Conservation (phyloP, 2,888 invertebrate genomes). For the Pseudoips prasinana region DNA sequence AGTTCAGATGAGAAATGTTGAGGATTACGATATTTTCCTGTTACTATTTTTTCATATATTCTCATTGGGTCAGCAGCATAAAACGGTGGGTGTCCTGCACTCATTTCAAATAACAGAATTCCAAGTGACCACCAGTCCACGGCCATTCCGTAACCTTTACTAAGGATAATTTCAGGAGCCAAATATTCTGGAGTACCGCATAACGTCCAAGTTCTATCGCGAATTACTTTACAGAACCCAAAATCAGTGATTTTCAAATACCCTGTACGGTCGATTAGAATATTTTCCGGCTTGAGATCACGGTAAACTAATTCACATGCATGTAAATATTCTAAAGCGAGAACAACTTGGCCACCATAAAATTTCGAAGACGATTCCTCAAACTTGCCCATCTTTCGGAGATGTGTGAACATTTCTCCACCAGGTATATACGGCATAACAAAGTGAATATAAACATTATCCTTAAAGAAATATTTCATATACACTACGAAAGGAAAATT, state of each 20-base stretch:
- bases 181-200: constrained; percentile 99
- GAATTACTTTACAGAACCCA: constrained; percentile 94
- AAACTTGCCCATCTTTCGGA: constrained; percentile 84
- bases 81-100: constrained; percentile 96
- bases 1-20: constrained; percentile 90
- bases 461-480: constrained; percentile 93
- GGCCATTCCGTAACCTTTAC: constrained; percentile 94
- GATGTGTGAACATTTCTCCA: constrained; percentile 92
- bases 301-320: constrained; percentile 92
- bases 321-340: constrained; percentile 96
- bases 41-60: constrained; percentile 96
- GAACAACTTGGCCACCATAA: constrained; percentile 94
- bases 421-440: constrained; percentile 91
- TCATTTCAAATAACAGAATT: constrained; percentile 93
- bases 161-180: constrained; percentile 95
- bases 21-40: constrained; percentile 93
- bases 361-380: constrained; percentile 91
- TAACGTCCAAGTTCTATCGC: constrained; percentile 92
- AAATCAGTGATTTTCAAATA: constrained; percentile 95
- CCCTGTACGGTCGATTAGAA: constrained; percentile 89
- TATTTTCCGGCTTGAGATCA: constrained; percentile 96
- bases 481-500: constrained; percentile 94
- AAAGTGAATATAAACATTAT: constrained; percentile 91
- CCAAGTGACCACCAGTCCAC: constrained; percentile 99
- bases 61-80: constrained; percentile 95